Evolutionary conservation across 1,140 invertebrate genomes (phyloP), one percentile per base, ranked within the genome.

Genomic region (Penaeus vannamei): DNA sequence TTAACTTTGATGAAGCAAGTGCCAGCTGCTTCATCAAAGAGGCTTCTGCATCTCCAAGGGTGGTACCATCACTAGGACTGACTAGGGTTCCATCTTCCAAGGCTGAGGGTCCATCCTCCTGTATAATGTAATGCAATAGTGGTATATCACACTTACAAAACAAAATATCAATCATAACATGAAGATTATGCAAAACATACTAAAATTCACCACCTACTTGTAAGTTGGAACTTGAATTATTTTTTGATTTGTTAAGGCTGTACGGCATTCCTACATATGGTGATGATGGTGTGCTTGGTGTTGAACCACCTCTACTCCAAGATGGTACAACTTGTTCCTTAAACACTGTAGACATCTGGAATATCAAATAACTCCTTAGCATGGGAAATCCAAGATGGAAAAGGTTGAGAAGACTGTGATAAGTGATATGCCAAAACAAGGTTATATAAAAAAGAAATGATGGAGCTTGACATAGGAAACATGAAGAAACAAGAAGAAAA

Each of bases 41-140:
- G 26, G 84, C 42, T 26, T 90, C 88, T 19, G 62, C 69, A 46
- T 89, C 86, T 10, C 82, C 84, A 32, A 88, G 66, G 14, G 53
- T 85, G 17, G 84, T 61, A 64, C 17, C 83, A 64, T 92, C 91
- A 89, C 91, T 62, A 77, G 86, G 87, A 61, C 87, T 89, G 14
- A 60, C 29, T 61, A 62, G 53, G 22, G 66, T 84, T 23, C 87
- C 72, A 29, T 89, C 87, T 53, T 80, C 84, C n/a, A 89, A 61
- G 12, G 69, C 36, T 53, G 46, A n/a, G 1, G n/a, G 20, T 22
- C 82, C 46, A 26, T 89, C 87, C 26, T 80, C 87, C 87, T 89
- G 23, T 64, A 66, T 26, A 42, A 46, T n/a, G 60, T 36, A 84
- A 83, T 8, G 32, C 12, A 26, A 26, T n/a, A 29, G 2, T 26